A percentile compares a stretch with the other conserved stretches of the same genome.
Conservation (phyloP, 2,797 vertebrate species). For the Bradypodion pumilum region DNA sequence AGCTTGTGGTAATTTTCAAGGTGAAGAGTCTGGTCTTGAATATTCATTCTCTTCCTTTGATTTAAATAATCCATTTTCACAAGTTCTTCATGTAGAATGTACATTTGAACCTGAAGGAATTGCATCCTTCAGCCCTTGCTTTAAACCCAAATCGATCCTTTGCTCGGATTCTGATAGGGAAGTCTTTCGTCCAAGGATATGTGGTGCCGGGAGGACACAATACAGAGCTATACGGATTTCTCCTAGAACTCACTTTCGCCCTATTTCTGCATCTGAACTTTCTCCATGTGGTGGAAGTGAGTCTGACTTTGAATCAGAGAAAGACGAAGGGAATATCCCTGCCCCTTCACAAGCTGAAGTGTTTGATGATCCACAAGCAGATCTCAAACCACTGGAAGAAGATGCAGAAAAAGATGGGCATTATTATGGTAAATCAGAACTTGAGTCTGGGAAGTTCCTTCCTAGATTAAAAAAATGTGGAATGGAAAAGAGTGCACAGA, state of each 20-base stretch:
- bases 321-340: slow-evolving; percentile 88
- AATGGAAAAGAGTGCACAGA: slow-evolving; percentile 99
- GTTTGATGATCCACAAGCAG: slow-evolving; percentile 95
- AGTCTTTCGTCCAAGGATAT: slow-evolving; percentile 88
- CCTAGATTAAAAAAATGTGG: slow-evolving; percentile 96
- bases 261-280: slow-evolving; percentile 96
- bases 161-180: slow-evolving; percentile 95
- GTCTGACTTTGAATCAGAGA: slow-evolving; percentile 96
- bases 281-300: slow-evolving; percentile 95
- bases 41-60: slow-evolving; percentile 97
- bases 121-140: slow-evolving; percentile 93
- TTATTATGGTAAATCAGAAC: slow-evolving; percentile 97
- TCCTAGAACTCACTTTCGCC: slow-evolving; percentile 97
- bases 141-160: slow-evolving; percentile 97
- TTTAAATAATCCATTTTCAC: slow-evolving; percentile 95
- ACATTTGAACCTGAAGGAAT: slow-evolving; percentile 98
- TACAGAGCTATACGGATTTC: slow-evolving; percentile 99
- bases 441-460: slow-evolving; percentile 97
- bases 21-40: slow-evolving; percentile 92
- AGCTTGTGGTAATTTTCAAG: slow-evolving; percentile 89
- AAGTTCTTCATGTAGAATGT: slow-evolving; percentile 98
- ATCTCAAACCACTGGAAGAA: slow-evolving; percentile 97
- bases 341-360: slow-evolving; percentile 83
- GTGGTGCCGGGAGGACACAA: slow-evolving; percentile 93
- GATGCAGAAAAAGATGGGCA: slow-evolving; percentile 97